Conservation (phyloP, 2,797 vertebrate genomes). For the Melanotaenia boesemani region DNA sequence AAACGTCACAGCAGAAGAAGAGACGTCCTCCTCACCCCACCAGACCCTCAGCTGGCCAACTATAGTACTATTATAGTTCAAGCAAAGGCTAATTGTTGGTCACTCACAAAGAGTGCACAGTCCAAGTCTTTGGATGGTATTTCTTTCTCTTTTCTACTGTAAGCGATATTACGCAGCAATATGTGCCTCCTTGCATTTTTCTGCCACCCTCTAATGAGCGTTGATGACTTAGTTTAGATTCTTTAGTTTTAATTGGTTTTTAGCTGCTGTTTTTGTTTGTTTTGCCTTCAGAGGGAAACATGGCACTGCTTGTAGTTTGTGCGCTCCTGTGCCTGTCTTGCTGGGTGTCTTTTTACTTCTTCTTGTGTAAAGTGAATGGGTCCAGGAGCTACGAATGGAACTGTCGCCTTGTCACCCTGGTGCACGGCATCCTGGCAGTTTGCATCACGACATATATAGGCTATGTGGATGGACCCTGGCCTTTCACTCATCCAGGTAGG, state of each 20-base stretch:
- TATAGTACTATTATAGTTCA: conserved; percentile 79
- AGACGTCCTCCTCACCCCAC: conserved; percentile 79
- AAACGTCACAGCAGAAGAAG: conserved; percentile 74
- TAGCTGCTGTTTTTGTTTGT: conserved; percentile 26
- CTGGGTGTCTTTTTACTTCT: conserved; percentile 89
- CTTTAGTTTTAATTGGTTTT: conserved; percentile 17
- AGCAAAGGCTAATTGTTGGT: conserved; percentile 80
- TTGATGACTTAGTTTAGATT: conserved; percentile 18
- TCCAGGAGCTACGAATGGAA: conserved; percentile 90
- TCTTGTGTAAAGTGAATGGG: conserved; percentile 85
- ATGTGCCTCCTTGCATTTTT: conserved; percentile 36
- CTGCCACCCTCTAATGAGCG: conserved; percentile 7
- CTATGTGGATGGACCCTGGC: conserved; percentile 96
- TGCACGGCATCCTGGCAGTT: conserved; percentile 91
- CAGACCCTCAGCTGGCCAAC: conserved; percentile 62
- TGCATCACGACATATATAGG: conserved; percentile 92
- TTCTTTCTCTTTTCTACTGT: conserved; percentile 65
- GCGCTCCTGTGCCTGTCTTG: conserved; percentile 86
- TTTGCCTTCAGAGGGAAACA: conserved; percentile 71
- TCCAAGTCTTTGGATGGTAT: conserved; percentile 58
- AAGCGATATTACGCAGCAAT: conserved; percentile 68
- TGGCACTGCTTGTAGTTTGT: conserved; percentile 81
- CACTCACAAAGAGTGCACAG: conserved; percentile 75
- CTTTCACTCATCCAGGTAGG: conserved; percentile 92
- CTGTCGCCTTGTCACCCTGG: conserved; percentile 93